phyloP scores from a whole-genome alignment of 1,140 invertebrate genomes.

The Sarcophaga peregrina region DNA sequence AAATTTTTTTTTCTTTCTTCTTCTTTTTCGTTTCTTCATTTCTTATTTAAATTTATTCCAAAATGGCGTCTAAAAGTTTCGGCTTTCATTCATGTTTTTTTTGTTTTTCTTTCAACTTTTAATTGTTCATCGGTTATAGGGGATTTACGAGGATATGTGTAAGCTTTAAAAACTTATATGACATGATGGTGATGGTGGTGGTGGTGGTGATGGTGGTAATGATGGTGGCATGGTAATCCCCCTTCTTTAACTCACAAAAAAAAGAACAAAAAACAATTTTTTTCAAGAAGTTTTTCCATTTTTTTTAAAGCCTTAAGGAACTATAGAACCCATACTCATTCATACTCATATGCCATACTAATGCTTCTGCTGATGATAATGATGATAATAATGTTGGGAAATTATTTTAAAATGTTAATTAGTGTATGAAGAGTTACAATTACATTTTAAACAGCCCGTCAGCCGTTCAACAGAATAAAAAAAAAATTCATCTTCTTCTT shows the following conservation, averaged over 20 bases:
- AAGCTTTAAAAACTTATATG: neutral
- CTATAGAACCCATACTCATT: conserved; percentile 25
- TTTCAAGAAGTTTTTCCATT: conserved; percentile 16
- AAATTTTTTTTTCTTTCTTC: no score
- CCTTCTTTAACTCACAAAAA: neutral
- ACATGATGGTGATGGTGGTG: neutral
- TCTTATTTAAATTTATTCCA: conserved; percentile 35
- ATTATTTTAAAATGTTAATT: conserved; percentile 48
- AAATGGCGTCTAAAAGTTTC: conserved; percentile 32
- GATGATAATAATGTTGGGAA: neutral
- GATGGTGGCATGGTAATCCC: neutral
- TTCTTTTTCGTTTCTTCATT: no score
- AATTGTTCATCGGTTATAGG: neutral
- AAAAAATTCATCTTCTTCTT: no score
- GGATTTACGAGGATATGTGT: neutral
- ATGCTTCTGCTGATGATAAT: neutral
- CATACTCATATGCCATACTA: neutral
- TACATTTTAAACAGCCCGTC: conserved; percentile 41
- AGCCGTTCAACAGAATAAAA: no score
- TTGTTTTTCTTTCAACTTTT: no score
- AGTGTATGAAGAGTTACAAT: conserved; percentile 43
- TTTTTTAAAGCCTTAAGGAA: conserved; percentile 43
- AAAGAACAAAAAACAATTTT: conserved; percentile 25
- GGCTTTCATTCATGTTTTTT: no score
- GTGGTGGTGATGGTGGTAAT: neutral